Evolutionary conservation across 2,888 invertebrate species (phyloP).

Genomic region (Acanthoscelides obtectus): DNA sequence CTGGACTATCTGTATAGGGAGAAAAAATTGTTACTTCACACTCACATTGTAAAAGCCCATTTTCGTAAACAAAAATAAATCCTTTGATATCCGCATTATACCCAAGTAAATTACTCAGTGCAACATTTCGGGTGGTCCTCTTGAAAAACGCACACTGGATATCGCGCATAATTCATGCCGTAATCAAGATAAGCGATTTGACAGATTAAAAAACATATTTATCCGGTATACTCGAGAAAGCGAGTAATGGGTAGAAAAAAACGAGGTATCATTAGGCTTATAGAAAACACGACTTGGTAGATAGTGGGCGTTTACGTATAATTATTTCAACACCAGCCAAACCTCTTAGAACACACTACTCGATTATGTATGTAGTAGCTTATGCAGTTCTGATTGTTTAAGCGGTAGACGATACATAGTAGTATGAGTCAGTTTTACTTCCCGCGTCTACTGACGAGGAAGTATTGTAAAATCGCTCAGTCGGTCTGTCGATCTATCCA

Average conservation of each 20-base stretch:
- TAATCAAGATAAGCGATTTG: neutral
- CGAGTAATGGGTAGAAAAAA: neutral
- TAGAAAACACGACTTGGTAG: neutral
- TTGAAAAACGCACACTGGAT: neutral
- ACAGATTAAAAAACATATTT: neutral
- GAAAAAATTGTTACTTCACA: no score
- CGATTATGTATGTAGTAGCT: neutral
- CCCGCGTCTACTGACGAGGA: no score
- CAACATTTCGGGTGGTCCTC: neutral
- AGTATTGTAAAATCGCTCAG: no score
- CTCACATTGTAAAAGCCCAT: no score
- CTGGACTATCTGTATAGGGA: no score
- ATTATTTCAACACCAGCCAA: neutral
- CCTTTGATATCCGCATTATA: neutral
- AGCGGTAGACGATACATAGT: neutral
- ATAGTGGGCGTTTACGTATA: neutral
- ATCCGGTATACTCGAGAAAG: neutral
- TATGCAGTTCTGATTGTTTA: neutral
- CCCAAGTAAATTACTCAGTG: neutral
- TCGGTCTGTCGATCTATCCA: no score
- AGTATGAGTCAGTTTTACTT: neutral
- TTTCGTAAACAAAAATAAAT: no score
- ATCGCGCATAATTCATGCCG: neutral
- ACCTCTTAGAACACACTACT: neutral
- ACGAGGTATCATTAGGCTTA: neutral